phyloP scores from a whole-genome alignment of 1,140 invertebrate genomes.

The Brachionus asplanchnoidis region DNA sequence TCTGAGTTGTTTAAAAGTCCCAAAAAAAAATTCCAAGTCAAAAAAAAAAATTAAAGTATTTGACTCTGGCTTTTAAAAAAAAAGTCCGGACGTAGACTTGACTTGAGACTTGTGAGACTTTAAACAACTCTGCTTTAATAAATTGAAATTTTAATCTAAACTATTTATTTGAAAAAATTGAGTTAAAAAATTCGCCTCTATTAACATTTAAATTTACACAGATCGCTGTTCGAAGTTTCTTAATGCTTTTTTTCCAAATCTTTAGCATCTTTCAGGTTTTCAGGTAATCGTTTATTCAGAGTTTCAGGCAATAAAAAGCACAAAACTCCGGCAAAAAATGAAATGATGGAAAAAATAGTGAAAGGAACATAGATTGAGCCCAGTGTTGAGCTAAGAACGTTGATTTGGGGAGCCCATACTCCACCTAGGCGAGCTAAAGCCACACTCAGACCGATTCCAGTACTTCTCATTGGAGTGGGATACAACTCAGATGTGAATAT shows the following conservation, averaged over 20 bases:
- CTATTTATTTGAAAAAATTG: background rate
- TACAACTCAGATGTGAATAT: slow-evolving; percentile 11
- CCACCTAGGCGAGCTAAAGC: background rate
- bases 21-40: no score
- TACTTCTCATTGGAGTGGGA: slow-evolving; percentile 13
- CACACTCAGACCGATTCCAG: background rate
- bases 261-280: slow-evolving; percentile 1
- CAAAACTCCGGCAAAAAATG: background rate
- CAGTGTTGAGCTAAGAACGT: background rate
- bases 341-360: background rate
- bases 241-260: background rate
- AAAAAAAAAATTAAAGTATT: no score
- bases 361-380: background rate
- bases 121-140: no score
- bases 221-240: background rate
- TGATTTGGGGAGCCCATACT: slow-evolving; percentile 9
- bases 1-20: no score
- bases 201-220: background rate
- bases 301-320: background rate
- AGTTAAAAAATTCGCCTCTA: background rate
- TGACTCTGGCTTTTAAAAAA: no score
- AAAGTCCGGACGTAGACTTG: no score
- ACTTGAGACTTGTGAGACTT: no score
- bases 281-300: background rate
- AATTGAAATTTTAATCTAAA: background rate